Evolutionary conservation across 1,140 invertebrate species (phyloP), one percentile per base, ranked within the genome.

Genomic region (Pogonomyrmex barbatus): DNA sequence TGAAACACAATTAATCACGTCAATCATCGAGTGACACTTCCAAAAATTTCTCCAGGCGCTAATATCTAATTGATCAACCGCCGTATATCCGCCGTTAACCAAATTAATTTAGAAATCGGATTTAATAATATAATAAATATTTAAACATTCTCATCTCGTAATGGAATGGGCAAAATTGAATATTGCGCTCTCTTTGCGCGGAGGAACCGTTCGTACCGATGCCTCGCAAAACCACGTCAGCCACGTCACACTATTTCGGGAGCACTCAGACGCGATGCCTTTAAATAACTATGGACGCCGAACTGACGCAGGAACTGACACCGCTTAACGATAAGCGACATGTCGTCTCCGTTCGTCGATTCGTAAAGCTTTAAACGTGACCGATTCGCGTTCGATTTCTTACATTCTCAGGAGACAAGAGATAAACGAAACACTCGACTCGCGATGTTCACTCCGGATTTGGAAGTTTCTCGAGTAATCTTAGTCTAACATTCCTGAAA

Each of bases 231-330:
- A 62, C 67, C 52, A 75, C 73, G 88, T 88, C 81, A 79, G 54
- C 83, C 81, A 75, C 68, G 60, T 50, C 30, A 24, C 73, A 76
- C 84, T 89, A 89, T 88, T 89, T 88, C 42, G 87, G 56, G 82
- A 85, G 9, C 73, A 71, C 45, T 68, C 73, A 67, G 56, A 73
- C 56, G 87, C 87, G 82, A 85, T 75, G 82, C 88, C 82, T 89
- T 89, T 88, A 88, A 88, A 89, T 89, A 89, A 89, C 87, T 81
- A 86, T 89, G 75, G 87, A 70, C 84, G 82, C 84, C 81, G 24
- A 56, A 71, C 56, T 85, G 82, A 88, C 88, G 87, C 54, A 76
- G 78, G 76, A 76, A 76, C 82, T 81, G 67, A 88, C 87, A 88
- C 50, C 73, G 81, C 50, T 50, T 76, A 81, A 89, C 85, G 87